Evolutionary conservation across 64 coral and sea anemone species (phyloP), one percentile per base, ranked within the genome.

Genomic region (Montipora cactus): DNA sequence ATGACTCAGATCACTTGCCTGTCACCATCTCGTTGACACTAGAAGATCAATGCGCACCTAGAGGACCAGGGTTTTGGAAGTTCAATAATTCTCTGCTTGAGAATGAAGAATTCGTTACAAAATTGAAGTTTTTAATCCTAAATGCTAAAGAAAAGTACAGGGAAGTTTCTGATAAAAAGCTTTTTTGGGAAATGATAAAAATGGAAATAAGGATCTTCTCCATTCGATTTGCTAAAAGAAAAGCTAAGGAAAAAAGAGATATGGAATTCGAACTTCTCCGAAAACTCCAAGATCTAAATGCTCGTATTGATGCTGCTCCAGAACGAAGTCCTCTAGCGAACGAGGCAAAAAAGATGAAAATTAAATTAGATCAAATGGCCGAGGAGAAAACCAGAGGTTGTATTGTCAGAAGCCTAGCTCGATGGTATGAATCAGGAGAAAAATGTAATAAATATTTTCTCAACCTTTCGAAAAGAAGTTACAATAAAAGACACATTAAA

Each of bases 361-460:
- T 25, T 37, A 59, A 89, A 28, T 48, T 79, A 48, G 75, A 79
- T 25, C 45, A 68, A 90, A 77, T 90, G 50, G 57, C 88, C 22
- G 88, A 78, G 14, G 21, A 90, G 55, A 79, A 90, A 45, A 90
- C 88, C 14, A 90, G 21, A 90, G 19, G 88, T 48, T 25, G 25
- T 14, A 90, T 79, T 19, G 57, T 79, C 4, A 49, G 51, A 89
- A 89, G 87, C 50, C 77, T 48, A 89, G 75, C 69, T n/a, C 20
- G 87, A 89, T 76, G 87, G 87, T 89, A 77, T 76, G 72, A 89
- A 77, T 59, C 57, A 21, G 75, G 87, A 62, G 87, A 89, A 79
- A 89, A 89, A 77, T 64, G 66, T 46, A 74, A 75, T 11, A 90
- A 78, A 47, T 78, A 90, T 47, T 78, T 89, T 47, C 57, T 59